Conservation (phyloP, 2,888 invertebrate species). For the Volucella zonaria region DNA sequence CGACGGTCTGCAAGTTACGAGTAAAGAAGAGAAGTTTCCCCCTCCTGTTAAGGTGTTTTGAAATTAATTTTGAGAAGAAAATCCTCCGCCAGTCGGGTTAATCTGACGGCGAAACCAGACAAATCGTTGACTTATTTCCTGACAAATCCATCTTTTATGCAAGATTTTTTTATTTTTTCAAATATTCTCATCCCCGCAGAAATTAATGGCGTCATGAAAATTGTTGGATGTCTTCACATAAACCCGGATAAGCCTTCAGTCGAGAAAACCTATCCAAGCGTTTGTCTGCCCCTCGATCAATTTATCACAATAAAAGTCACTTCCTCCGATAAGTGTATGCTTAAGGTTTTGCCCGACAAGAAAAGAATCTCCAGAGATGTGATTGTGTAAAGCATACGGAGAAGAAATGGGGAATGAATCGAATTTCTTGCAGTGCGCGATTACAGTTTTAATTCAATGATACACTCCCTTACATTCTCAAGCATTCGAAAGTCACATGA, state of each 20-base stretch:
- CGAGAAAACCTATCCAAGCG: conserved; percentile 5
- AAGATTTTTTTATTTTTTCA: conserved; percentile 6
- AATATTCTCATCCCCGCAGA: conserved; percentile 1
- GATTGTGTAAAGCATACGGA: not conserved
- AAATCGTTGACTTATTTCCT: conserved; percentile 66
- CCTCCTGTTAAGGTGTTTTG: conserved; percentile 37
- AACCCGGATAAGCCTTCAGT: conserved; percentile 40
- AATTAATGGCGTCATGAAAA: conserved; percentile 18
- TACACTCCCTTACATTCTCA: not conserved
- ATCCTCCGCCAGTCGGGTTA: conserved; percentile 44
- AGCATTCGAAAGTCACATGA: conserved; percentile 30
- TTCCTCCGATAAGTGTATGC: conserved; percentile 72
- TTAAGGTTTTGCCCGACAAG: conserved; percentile 46
- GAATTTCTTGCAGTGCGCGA: conserved; percentile 34
- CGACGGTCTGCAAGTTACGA: not conserved
- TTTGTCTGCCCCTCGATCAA: conserved; percentile 51
- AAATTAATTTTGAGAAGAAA: conserved; percentile 61
- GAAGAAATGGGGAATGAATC: conserved; percentile 3
- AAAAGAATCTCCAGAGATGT: conserved; percentile 28
- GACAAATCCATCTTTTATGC: conserved; percentile 38
- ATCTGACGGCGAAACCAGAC: conserved; percentile 61
- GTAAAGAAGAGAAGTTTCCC: conserved; percentile 1
- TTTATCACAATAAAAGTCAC: conserved; percentile 73
- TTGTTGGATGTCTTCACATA: conserved; percentile 22
- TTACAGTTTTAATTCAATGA: conserved; percentile 47